phyloP scores from a whole-genome alignment of 2,797 vertebrate genomes.

The Oreortyx pictus region DNA sequence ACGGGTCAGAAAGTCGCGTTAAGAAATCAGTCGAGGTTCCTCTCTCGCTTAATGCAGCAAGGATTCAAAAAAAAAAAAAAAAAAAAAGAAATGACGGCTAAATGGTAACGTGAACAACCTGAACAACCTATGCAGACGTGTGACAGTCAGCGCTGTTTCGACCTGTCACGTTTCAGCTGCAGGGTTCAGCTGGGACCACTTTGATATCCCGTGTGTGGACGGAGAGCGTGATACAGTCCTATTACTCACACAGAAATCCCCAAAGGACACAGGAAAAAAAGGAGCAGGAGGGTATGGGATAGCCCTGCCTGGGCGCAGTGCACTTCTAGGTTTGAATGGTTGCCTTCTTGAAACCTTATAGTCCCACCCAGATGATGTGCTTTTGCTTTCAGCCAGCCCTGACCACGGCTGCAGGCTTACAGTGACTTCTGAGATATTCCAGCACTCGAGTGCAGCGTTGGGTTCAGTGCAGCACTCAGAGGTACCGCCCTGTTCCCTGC shows the following conservation, averaged over 20 bases:
- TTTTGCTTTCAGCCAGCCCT: fast-evolving
- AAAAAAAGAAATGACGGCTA: background rate
- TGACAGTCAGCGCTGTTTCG: background rate
- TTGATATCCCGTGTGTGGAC: background rate
- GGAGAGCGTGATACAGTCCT: background rate
- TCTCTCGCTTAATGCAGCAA: background rate
- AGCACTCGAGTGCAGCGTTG: fast-evolving
- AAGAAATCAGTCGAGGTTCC: fast-evolving
- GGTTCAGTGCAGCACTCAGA: fast-evolving
- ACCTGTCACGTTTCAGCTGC: background rate
- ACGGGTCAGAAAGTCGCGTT: no score
- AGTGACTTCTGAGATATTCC: background rate
- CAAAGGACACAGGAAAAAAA: background rate
- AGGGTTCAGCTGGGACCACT: background rate
- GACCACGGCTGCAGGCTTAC: background rate
- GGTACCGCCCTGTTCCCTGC: background rate
- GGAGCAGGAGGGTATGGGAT: background rate
- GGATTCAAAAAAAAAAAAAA: no score
- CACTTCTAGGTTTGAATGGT: conserved; percentile 37
- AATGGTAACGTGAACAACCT: background rate
- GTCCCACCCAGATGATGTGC: background rate
- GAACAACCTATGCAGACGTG: background rate
- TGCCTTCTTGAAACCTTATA: background rate
- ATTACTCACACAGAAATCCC: background rate
- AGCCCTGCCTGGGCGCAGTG: background rate